Evolutionary conservation across 2,113 vertebrate genomes (phyloP), one percentile per base, ranked within the genome.

Genomic region (Sialia sialis): DNA sequence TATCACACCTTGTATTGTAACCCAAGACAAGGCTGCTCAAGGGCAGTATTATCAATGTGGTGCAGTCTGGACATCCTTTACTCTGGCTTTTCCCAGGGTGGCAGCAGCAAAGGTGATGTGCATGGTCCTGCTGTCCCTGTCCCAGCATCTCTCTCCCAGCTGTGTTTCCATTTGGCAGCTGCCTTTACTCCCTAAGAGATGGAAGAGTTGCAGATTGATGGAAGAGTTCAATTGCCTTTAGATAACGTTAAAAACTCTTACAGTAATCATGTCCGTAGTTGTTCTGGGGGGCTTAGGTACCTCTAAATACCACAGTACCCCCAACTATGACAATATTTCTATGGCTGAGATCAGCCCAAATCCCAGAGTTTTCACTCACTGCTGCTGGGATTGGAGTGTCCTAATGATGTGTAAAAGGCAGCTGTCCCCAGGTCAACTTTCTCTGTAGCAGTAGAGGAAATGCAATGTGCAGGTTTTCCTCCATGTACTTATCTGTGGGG

Each of bases 401-500:
- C 18, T 58, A 64, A 62, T 46, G 36, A 66, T 43, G 36, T 32
- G 20, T 22, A 66, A 82, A 63, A 75, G 10, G 39, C 11, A 75
- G 23, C 89, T 87, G 73, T 64, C 32, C 18, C 27, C 44, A 60
- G 4, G 44, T n/a, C 58, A 82, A 46, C 70, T 62, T 82, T 38
- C 36, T 58, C 49, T 77, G 41, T 46, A 62, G 67, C 14, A 82
- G 66, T 8, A 73, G 46, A 32, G 32, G 58, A 85, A 82, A 69
- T 43, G 55, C 14, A 59, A 77, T 11, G 19, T 82, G 51, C 51
- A 87, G 62, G 70, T 76, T 91, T 93, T 94, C 54, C 18, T 72
- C 29, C 38, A 22, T 27, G 36, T 43, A 29, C 51, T 90, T 81
- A 27, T 72, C 62, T 84, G 18, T 13, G 32, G 13, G 10, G 26